Percentiles rank a stretch among this genome's conserved stretches.
phyloP scores from a whole-genome alignment of 2,888 invertebrate genomes.

The Siphlonurus alternatus region DNA sequence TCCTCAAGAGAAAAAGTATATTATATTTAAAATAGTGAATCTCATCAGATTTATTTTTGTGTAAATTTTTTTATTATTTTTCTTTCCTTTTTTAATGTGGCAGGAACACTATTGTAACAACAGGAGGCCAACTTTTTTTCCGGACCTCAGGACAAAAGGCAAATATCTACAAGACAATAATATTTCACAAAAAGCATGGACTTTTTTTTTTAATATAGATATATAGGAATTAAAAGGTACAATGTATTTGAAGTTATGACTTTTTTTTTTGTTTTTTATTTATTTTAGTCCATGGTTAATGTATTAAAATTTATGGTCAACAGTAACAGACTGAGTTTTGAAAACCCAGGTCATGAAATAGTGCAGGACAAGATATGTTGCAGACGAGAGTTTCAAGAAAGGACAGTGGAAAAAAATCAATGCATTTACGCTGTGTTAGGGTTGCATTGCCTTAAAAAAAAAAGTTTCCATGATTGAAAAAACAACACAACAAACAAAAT shows the following conservation, averaged over 20 bases:
- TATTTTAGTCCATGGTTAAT: not conserved
- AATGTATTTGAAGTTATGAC: not conserved
- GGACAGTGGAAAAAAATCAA: not conserved
- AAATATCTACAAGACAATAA: not conserved
- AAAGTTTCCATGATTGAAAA: no score
- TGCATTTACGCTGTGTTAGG: not conserved
- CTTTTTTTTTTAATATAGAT: not conserved
- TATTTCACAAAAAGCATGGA: not conserved
- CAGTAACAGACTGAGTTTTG: not conserved
- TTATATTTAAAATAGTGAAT: slow-evolving; percentile 9
- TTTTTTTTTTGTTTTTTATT: no score
- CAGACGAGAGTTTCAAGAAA: not conserved
- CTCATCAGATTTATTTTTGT: slow-evolving; percentile 8
- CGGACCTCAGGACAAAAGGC: not conserved
- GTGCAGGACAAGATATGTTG: not conserved
- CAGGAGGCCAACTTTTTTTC: not conserved
- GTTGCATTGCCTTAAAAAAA: not conserved
- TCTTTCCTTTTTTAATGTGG: slow-evolving; percentile 7
- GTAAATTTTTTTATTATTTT: slow-evolving; percentile 5
- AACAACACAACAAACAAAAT: slow-evolving; percentile 2
- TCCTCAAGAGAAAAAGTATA: not conserved
- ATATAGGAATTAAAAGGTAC: not conserved
- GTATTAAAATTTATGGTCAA: not conserved
- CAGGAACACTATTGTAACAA: slow-evolving; percentile 2
- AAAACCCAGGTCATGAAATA: not conserved